phyloP scores from a whole-genome alignment of 2,797 vertebrate species.

The Manis crassicaudata region DNA sequence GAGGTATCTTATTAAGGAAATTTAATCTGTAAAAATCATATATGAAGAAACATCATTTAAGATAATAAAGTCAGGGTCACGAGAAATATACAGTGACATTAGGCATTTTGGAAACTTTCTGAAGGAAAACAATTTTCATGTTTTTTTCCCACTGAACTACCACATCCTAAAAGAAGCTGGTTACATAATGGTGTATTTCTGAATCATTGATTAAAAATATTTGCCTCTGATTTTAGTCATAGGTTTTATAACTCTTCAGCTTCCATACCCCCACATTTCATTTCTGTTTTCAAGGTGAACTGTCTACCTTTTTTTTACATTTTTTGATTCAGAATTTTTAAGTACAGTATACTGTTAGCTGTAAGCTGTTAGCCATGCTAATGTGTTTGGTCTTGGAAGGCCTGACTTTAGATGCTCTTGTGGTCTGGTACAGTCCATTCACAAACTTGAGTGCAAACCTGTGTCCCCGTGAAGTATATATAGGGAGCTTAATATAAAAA shows the following conservation, averaged over 20 bases:
- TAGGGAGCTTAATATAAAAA: slow-evolving; percentile 41
- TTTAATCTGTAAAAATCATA: not conserved
- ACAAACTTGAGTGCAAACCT: not conserved
- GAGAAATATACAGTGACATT: not conserved
- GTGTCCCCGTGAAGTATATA: not conserved
- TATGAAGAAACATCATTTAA: not conserved
- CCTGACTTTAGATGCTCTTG: not conserved
- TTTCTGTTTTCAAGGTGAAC: slow-evolving; percentile 18
- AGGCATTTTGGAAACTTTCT: not conserved
- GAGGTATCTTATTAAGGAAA: not conserved
- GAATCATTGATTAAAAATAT: slow-evolving; percentile 10
- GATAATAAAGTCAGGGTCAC: not conserved
- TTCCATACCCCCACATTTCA: not conserved
- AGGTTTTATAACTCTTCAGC: not conserved
- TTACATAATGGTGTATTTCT: slow-evolving; percentile 1
- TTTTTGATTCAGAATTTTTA: slow-evolving; percentile 31
- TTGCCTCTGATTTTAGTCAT: slow-evolving; percentile 35
- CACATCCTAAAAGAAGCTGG: not conserved
- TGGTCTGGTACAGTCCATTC: not conserved
- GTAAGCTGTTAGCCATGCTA: not conserved
- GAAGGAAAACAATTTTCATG: not conserved
- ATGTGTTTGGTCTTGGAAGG: not conserved
- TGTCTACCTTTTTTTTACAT: not conserved
- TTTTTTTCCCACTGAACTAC: not conserved
- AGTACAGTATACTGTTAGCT: not conserved